Percentiles rank a stretch among this genome's conserved stretches.
These are phyloP conservation scores for Maccullochella peelii DNA, from an alignment of 2,113 vertebrate species.

Conservation along the genomic window DNA sequence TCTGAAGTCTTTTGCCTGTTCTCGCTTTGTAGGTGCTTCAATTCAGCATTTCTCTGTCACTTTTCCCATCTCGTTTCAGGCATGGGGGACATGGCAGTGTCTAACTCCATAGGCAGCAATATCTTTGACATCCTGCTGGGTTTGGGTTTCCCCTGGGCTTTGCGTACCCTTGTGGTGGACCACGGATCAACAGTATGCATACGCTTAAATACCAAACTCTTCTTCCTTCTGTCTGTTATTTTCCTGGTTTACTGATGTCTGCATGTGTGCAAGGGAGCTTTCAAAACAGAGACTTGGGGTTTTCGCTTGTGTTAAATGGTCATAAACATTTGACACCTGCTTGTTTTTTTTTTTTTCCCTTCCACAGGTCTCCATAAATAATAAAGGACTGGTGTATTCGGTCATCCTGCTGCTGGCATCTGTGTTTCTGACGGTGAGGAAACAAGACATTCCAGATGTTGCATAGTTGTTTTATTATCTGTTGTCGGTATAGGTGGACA, in stretches of 20 bases:
- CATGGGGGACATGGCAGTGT: conserved; percentile 88
- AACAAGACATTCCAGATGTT: background rate
- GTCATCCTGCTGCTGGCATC: conserved; percentile 86
- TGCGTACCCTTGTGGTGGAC: conserved; percentile 85
- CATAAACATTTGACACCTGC: conserved; percentile 3
- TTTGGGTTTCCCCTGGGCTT: conserved; percentile 86
- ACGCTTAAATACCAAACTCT: background rate
- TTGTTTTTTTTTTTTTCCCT: conserved; percentile 2
- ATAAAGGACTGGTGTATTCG: conserved; percentile 87
- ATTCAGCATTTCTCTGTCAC: conserved; percentile 2
- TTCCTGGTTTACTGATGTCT: background rate
- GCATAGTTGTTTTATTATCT: background rate
- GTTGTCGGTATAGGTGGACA: background rate
- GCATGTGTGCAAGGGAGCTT: too few species aligned
- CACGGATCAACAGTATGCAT: conserved; percentile 80
- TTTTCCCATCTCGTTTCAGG: conserved; percentile 67
- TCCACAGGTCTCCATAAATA: conserved; percentile 85
- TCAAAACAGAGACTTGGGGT: background rate
- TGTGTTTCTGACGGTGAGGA: conserved; percentile 85
- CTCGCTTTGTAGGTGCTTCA: conserved; percentile 14
- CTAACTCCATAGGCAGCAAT: conserved; percentile 88
- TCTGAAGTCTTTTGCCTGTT: background rate
- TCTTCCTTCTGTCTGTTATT: background rate
- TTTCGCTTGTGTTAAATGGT: background rate
- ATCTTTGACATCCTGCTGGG: conserved; percentile 88